These are phyloP conservation scores for Osmerus eperlanus DNA, from an alignment of 2,113 vertebrate genomes.

Conservation along the genomic window DNA sequence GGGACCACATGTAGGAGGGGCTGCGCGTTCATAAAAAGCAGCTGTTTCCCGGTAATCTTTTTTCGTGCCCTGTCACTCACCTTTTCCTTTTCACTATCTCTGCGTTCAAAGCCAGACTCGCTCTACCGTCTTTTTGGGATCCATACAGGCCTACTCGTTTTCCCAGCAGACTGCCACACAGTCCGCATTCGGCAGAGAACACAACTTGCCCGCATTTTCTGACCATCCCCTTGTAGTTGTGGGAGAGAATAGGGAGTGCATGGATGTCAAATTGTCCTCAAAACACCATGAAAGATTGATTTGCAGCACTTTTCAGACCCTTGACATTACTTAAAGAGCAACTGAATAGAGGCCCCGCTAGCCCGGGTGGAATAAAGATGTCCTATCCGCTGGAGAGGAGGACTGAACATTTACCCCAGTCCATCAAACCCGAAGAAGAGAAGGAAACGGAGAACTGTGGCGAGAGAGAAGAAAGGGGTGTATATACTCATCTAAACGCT, in stretches of 20 bases:
- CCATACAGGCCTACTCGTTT: constrained; percentile 69
- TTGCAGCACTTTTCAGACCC: constrained; percentile 86
- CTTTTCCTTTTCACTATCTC: constrained; percentile 67
- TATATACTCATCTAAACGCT: constrained; percentile 86
- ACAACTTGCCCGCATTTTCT: constrained; percentile 69
- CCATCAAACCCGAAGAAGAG: constrained; percentile 87
- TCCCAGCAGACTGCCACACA: constrained; percentile 44
- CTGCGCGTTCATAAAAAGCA: constrained; percentile 72
- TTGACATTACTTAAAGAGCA: constrained; percentile 82
- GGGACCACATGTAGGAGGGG: constrained; percentile 57
- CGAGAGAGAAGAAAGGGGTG: constrained; percentile 78
- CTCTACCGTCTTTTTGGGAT: constrained; percentile 52
- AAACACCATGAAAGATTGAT: constrained; percentile 94
- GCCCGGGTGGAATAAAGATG: constrained; percentile 91
- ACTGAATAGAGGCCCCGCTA: constrained; percentile 82
- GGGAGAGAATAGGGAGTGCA: constrained; percentile 76
- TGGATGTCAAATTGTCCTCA: constrained; percentile 89
- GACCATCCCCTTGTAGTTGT: constrained; percentile 79
- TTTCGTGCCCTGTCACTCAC: constrained; percentile 86
- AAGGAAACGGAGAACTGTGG: constrained; percentile 74
- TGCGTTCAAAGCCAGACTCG: constrained; percentile 37
- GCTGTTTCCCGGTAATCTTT: constrained; percentile 79
- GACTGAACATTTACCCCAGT: constrained; percentile 85
- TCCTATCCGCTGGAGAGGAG: constrained; percentile 82
- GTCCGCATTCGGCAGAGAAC: constrained; percentile 58